These are phyloP conservation scores for Hippocampus comes DNA, from an alignment of 2,113 vertebrate genomes.

Conservation along the genomic window DNA sequence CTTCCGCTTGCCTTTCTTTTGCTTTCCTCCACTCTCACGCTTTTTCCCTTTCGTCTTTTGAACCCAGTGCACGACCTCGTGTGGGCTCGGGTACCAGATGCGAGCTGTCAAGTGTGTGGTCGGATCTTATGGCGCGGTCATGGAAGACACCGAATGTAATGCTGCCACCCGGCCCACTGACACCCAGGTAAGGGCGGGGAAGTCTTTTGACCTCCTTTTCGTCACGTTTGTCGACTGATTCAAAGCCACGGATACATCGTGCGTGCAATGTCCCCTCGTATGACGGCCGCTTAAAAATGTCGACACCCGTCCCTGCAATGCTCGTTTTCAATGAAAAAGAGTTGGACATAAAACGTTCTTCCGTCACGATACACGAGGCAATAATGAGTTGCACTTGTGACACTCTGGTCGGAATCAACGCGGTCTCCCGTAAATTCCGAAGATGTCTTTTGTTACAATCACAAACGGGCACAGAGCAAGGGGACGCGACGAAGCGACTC, in stretches of 20 bases:
- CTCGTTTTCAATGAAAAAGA: no score
- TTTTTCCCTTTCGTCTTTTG: constrained; percentile 22
- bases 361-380: no score
- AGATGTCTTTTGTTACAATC: no score
- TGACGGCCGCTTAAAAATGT: no score
- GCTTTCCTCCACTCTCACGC: constrained; percentile 20
- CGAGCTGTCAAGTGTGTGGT: constrained; percentile 91
- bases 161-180: constrained; percentile 89
- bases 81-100: constrained; percentile 93
- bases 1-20: constrained; percentile 19
- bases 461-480: no score
- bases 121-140: constrained; percentile 82
- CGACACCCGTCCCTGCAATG: no score
- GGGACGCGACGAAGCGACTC: no score
- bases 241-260: background rate
- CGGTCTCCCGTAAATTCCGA: no score
- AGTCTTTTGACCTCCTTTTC: background rate
- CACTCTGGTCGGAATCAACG: no score
- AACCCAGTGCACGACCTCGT: constrained; percentile 88
- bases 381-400: no score
- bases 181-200: constrained; percentile 79
- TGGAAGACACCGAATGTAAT: constrained; percentile 89
- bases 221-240: background rate
- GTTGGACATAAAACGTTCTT: no score
- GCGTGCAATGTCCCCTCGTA: background rate